Evolutionary conservation across 2,113 vertebrate species (phyloP).

Genomic region (Daubentonia madagascariensis): DNA sequence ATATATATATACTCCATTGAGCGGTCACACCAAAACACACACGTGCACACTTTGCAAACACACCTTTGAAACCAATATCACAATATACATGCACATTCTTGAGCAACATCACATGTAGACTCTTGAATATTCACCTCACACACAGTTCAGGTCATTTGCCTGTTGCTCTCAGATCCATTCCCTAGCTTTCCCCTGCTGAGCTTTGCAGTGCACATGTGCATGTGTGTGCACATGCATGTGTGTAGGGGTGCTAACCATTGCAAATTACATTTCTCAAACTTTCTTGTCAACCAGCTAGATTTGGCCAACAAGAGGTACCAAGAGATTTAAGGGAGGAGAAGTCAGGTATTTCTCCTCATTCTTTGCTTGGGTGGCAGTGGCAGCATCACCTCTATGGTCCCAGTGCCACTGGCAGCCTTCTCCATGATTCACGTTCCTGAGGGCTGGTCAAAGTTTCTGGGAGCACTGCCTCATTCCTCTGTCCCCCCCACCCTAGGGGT

Average conservation of each 20-base stretch:
- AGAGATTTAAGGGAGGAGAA: neutral
- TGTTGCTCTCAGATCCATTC: neutral
- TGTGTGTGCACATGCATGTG: neutral
- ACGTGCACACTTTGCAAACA: neutral
- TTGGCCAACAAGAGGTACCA: neutral
- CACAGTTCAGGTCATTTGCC: neutral
- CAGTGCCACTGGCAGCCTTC: too few relatives aligned
- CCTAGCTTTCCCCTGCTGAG: neutral
- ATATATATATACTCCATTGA: neutral
- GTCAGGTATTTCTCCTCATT: neutral
- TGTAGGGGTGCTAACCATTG: neutral
- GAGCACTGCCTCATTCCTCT: neutral
- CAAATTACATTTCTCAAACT: neutral
- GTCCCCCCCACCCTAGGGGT: neutral
- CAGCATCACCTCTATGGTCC: neutral
- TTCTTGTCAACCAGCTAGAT: neutral
- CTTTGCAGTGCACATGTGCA: neutral
- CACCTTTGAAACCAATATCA: neutral
- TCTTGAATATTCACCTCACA: neutral
- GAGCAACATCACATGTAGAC: neutral
- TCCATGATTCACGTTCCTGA: neutral
- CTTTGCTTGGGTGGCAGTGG: neutral
- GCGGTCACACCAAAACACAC: neutral
- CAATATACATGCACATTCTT: fast-evolving
- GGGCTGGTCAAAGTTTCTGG: neutral